Base-by-base conservation (phyloP, 2,888 invertebrate species). In the Scrobipalpa costella region DNA sequence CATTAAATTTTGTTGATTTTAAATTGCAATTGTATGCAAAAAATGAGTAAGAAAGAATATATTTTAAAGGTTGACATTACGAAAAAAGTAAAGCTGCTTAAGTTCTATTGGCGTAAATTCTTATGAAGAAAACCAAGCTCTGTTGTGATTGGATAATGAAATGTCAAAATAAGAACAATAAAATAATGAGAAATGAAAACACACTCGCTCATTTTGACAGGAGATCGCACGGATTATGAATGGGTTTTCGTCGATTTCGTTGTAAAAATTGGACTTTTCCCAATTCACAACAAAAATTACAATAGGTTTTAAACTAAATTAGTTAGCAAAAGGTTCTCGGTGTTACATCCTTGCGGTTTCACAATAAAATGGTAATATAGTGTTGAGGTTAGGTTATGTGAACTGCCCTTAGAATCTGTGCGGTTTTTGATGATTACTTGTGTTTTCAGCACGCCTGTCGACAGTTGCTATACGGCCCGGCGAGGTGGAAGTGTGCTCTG, bases 371-470 rank as follows among this genome's bases (percentile, higher is more conserved):
- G 85, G 85, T 85, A 74, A 77, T 58, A 67, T 66, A 64, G 11
- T 38, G 21, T 55, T 34, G 19, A 66, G 59, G 64, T 81, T 78
- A 88, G 83, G 84, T 86, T 85, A 85, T 79, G 77, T 79, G 68
- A 70, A 66, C 67, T 77, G 81, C 75, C 81, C 77, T 79, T 80
- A 77, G 71, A 68, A 63, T 63, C 66, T 61, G 67, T 50, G 2
- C 66, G 57, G 61, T 67, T 67, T 69, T 70, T 69, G 66, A 68
- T 64, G 63, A 64, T 70, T 66, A 68, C 71, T 70, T 73, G n/a
- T 57, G 68, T 67, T 88, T 88, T 71, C 84, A 91, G 91, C 91
- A 91, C 77, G 77, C 89, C 69, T 91, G 85, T 82, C 86, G 90
- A 78, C 90, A 90, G 72, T 79, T 91, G 72, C 65, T 90, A 69